Evolutionary conservation across 2,888 invertebrate species (phyloP).

Genomic region (Mamestra brassicae): DNA sequence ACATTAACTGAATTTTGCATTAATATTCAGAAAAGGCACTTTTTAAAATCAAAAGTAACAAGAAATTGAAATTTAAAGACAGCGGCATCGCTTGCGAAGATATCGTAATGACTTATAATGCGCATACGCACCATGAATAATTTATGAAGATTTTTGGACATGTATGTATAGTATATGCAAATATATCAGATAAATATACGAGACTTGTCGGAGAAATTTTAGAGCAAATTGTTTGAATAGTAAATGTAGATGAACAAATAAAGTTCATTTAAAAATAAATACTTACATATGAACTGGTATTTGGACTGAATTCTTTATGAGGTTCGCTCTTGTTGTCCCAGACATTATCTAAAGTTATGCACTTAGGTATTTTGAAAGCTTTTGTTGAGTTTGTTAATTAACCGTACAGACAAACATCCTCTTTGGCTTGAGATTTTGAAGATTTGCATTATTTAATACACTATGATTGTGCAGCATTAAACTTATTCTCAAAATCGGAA

Average conservation of each 20-base stretch:
- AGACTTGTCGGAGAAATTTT: constrained; percentile 58
- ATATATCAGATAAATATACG: constrained; percentile 59
- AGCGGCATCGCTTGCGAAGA: constrained; percentile 61
- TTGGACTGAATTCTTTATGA: constrained; percentile 52
- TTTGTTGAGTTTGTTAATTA: constrained; percentile 53
- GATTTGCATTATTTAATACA: not conserved
- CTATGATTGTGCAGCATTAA: not conserved
- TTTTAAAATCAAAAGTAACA: constrained; percentile 64
- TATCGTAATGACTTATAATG: constrained; percentile 76
- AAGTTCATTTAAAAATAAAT: constrained; percentile 53
- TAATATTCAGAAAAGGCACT: constrained; percentile 59
- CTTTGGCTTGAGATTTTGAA: not conserved
- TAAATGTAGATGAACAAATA: constrained; percentile 54
- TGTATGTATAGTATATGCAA: constrained; percentile 60
- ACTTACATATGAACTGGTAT: constrained; percentile 48
- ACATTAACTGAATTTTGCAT: constrained; percentile 63
- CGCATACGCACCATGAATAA: constrained; percentile 72
- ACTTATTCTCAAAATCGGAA: not conserved
- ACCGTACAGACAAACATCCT: constrained; percentile 49
- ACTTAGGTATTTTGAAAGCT: constrained; percentile 31
- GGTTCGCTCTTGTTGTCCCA: constrained; percentile 31
- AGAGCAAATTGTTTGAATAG: constrained; percentile 54
- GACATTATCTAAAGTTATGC: constrained; percentile 37
- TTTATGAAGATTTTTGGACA: constrained; percentile 71
- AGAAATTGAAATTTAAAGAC: constrained; percentile 75